A percentile compares a stretch with the other conserved stretches of the same genome.
Evolutionary conservation across 2,888 invertebrate genomes (phyloP).

Genomic region (Euzophera pinguis): DNA sequence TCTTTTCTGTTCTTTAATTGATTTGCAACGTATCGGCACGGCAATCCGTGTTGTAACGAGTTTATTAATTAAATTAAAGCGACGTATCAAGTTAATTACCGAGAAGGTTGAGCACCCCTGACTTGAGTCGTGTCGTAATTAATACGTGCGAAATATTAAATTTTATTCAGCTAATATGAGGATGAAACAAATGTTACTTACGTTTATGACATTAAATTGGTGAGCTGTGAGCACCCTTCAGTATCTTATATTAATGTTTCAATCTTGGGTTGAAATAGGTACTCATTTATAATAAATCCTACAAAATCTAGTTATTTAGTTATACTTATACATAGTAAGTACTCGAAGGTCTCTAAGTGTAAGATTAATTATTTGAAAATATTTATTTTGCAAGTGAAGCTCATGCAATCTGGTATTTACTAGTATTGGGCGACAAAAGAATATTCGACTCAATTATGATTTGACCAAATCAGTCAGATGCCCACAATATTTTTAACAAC

Average conservation of each 20-base stretch:
- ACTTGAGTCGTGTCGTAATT: conserved; percentile 13
- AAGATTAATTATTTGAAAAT: too few species aligned
- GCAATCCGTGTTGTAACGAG: conserved; percentile 51
- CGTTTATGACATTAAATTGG: background rate
- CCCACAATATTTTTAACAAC: background rate
- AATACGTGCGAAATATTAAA: conserved; percentile 1
- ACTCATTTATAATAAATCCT: background rate
- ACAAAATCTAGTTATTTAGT: too few species aligned
- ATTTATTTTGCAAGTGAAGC: too few species aligned
- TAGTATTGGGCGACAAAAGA: too few species aligned
- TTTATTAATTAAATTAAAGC: conserved; percentile 61
- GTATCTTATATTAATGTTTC: background rate
- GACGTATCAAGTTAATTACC: conserved; percentile 43
- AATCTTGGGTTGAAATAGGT: background rate
- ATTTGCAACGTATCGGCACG: background rate
- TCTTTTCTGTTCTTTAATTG: background rate
- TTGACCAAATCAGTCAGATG: too few species aligned
- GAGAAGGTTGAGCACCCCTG: conserved; percentile 28
- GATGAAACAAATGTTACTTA: conserved; percentile 1
- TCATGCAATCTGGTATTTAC: too few species aligned
- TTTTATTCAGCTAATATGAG: conserved; percentile 1
- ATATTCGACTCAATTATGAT: too few species aligned
- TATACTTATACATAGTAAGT: too few species aligned
- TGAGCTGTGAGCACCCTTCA: background rate
- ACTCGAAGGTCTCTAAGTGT: too few species aligned